phyloP scores from a whole-genome alignment of 2,113 vertebrate genomes.

The Baryphthengus martii region DNA sequence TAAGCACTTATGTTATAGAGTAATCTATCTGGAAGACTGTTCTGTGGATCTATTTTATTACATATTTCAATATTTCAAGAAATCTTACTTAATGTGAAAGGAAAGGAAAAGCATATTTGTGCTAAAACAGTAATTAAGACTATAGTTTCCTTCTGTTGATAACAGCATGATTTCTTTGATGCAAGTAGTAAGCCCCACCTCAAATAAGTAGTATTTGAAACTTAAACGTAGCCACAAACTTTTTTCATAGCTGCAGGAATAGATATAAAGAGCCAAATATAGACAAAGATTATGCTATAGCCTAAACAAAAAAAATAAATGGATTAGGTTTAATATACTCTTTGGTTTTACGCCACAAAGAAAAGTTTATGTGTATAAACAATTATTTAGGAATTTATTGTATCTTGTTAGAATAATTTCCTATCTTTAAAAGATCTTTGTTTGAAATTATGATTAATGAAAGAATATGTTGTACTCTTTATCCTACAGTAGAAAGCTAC shows the following conservation, averaged over 20 bases:
- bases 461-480: background rate
- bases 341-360: background rate
- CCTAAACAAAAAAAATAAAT: background rate
- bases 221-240: background rate
- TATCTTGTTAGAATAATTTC: background rate
- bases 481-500: background rate
- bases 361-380: background rate
- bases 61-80: background rate
- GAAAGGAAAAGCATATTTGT: background rate
- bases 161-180: background rate
- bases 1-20: background rate
- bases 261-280: background rate
- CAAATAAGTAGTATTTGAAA: background rate
- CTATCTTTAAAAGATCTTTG: background rate
- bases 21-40: background rate
- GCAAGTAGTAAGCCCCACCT: background rate
- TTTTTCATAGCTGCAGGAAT: background rate
- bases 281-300: background rate
- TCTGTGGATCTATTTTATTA: background rate
- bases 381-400: background rate
- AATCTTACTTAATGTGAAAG: background rate
- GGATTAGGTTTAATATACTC: background rate
- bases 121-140: background rate
- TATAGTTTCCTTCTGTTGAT: background rate
- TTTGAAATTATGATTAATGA: background rate